These are phyloP conservation scores for Malurus alboscapulatus DNA, from an alignment of 2,113 vertebrate genomes.

Conservation along the genomic window DNA sequence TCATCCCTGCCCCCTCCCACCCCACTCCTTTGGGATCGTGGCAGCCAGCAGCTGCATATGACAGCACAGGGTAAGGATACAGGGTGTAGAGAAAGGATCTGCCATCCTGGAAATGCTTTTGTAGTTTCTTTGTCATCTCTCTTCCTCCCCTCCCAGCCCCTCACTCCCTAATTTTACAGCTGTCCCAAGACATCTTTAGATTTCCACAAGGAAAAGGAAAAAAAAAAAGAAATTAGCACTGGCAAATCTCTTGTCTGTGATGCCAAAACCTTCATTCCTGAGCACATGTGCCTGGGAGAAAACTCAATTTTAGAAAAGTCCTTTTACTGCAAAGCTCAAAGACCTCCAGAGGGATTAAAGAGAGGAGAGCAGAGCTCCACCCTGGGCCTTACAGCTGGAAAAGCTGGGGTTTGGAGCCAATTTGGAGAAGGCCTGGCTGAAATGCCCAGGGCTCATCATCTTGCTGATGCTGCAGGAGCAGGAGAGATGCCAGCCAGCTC, in stretches of 20 bases:
- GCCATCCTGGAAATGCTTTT: neutral
- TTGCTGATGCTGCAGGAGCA: slow-evolving; percentile 55
- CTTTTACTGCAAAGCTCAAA: neutral
- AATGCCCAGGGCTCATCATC: slow-evolving; percentile 18
- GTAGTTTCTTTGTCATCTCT: neutral
- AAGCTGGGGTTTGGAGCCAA: slow-evolving; percentile 7
- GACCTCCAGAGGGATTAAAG: neutral
- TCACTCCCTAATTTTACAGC: neutral
- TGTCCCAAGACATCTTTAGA: neutral
- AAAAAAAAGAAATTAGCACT: neutral
- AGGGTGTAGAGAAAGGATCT: neutral
- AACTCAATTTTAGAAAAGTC: neutral
- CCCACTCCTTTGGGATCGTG: rapidly evolving
- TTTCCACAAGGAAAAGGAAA: neutral
- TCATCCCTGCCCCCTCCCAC: neutral
- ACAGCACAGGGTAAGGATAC: neutral
- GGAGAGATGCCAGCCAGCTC: slow-evolving; percentile 49
- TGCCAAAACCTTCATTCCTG: neutral
- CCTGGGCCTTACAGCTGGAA: neutral
- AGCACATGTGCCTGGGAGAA: neutral
- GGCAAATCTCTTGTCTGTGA: neutral
- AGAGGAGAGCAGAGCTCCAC: neutral
- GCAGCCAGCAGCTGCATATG: too few species aligned
- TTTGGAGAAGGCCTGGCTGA: slow-evolving; percentile 26
- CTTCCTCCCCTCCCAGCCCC: neutral